Conservation (phyloP, 1,140 invertebrate genomes). For the Sitophilus oryzae region DNA sequence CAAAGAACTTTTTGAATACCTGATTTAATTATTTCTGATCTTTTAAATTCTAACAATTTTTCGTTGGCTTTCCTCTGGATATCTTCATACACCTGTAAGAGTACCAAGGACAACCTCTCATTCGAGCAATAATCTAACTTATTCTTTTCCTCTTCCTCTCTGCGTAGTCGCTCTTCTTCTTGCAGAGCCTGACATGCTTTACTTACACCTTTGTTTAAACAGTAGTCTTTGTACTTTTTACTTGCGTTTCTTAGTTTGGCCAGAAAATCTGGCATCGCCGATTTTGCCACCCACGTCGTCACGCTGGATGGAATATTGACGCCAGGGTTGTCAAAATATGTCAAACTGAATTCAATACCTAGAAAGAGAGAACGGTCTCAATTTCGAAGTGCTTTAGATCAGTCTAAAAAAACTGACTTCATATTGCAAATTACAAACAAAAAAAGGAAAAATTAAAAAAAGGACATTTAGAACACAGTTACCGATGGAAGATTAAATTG, state of each 20-base stretch:
- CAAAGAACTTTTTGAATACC: no score
- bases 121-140: constrained; percentile 26
- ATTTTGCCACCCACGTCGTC: constrained; percentile 59
- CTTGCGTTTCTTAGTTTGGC: constrained; percentile 36
- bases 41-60: constrained; percentile 4
- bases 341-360: constrained; percentile 70
- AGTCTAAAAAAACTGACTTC: background rate
- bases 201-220: constrained; percentile 27
- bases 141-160: constrained; percentile 19
- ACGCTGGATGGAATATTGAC: constrained; percentile 60
- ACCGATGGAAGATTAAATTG: no score
- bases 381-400: background rate
- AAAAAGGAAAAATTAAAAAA: no score
- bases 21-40: constrained; percentile 12
- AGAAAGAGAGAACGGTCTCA: background rate
- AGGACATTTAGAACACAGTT: no score
- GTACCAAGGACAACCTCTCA: background rate
- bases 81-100: constrained; percentile 10
- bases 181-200: constrained; percentile 21
- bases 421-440: no score
- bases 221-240: constrained; percentile 39
- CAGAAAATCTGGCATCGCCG: constrained; percentile 43
- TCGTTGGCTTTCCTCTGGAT: constrained; percentile 13
- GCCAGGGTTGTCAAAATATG: constrained; percentile 83
- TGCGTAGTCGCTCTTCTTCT: constrained; percentile 14